Base-by-base conservation (phyloP, 2,888 invertebrate species). In the Hirtodrosophila trivittata region DNA sequence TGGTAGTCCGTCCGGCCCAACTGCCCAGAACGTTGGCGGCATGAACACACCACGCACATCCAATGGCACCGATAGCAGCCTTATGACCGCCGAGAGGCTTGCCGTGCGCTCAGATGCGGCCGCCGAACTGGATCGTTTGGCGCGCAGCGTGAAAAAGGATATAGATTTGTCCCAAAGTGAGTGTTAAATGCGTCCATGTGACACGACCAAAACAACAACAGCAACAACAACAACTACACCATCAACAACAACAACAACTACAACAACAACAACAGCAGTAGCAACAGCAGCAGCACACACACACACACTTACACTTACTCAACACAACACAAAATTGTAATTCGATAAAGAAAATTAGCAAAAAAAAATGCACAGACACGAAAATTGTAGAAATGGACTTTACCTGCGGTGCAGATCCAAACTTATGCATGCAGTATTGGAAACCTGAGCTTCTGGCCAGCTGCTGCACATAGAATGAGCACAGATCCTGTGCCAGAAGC, bases 71-170 rank as follows among this genome's bases (percentile, higher is more conserved):
- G 90, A 89, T 66, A 77, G 82, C 18, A n/a, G n/a, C 9, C 65
- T 88, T 8, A 68, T 77, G 66, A 91, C 92, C 10, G 92, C 94
- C 64, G 96, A 95, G 89, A 94, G 95, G 90, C 92, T 94, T 52
- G 92, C 94, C 14, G 95, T 96, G 91, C 93, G 97, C 66, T 95
- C 96, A 12, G 97, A 97, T 91, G 97, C 97, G 28, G 97, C 97
- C 18, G 97, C 97, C 7, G 97, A 98, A 91, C 92, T 98, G 33
- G 97, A 98, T 92, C 94, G 97, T 73, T 93, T 98, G 88, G 95
- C 96, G 69, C 93, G 95, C 80, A 94, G 89, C 81, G 91, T 90
- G 26, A 91, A 91, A 74, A 91, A 91, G 63, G 90, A 91, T 85
- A 89, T 91, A 62, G 91, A 91, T 82, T 78, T 91, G 73, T 88